Conservation (phyloP, 2,113 vertebrate genomes). For the Mesitornis unicolor region DNA sequence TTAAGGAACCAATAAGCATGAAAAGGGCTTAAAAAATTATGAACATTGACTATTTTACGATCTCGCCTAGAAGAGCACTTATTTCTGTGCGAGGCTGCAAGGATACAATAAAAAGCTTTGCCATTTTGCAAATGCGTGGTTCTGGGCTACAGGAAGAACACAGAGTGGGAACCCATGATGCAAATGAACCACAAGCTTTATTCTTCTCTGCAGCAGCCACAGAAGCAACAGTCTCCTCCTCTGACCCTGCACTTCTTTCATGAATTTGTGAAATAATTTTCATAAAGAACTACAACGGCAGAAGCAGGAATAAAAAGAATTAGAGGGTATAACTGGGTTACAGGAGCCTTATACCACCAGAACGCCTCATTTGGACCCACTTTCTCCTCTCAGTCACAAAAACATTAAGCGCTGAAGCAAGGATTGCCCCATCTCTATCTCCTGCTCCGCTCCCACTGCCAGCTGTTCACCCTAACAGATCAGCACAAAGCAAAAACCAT, state of each 20-base stretch:
- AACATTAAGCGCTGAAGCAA: background rate
- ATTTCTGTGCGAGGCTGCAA: background rate
- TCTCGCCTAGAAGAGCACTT: background rate
- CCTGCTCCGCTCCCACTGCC: background rate
- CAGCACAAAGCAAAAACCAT: background rate
- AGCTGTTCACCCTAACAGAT: background rate
- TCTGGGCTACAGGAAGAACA: background rate
- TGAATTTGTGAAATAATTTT: background rate
- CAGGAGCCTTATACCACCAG: background rate
- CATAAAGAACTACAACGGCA: background rate
- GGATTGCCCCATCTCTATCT: background rate
- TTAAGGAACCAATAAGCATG: background rate
- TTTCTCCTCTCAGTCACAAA: background rate
- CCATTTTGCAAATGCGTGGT: background rate
- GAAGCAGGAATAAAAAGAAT: background rate
- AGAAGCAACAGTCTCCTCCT: background rate
- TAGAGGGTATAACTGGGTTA: background rate
- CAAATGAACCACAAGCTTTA: constrained; percentile 28
- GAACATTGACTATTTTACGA: background rate
- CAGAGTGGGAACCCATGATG: constrained; percentile 30
- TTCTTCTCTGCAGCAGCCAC: background rate
- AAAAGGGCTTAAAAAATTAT: background rate
- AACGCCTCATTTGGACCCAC: background rate
- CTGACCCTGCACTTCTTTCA: background rate
- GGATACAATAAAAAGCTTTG: background rate